Base-by-base conservation (phyloP, 2,888 invertebrate genomes). In the Polydrusus tereticollis region DNA sequence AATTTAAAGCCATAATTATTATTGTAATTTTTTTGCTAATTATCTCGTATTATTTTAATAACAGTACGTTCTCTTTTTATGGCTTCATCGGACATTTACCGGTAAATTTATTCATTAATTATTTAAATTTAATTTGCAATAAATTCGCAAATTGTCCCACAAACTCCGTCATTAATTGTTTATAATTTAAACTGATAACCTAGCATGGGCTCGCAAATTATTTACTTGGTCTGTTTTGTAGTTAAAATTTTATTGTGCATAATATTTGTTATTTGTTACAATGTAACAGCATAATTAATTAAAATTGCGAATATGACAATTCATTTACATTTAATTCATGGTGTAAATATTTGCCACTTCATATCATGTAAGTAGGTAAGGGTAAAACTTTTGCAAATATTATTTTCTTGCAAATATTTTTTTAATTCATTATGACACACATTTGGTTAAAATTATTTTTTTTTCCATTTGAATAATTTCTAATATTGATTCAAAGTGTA, bases 71-170 rank as follows among this genome's bases (percentile, higher is more conserved):
- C 16, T 16, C 16, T 43, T 59, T 65, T 55, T 57, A 57, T 29
- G 45, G 29, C 10, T 45, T 43, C 57, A 41, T 55, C 57, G 20
- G 45, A 38, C 29, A 57, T 66, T 68, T 50, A 55, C 55, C n/a
- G 21, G 10, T 16, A 38, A 68, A 68, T 68, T 68, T 68, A 68
- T 60, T 68, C 50, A 21, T 59, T 59, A 68, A 68, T 68, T 68
- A 68, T 68, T 68, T 68, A 68, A 60, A 68, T 68, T 68, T 68
- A 68, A 68, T 68, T 68, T 60, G 47, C 60, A 68, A 68, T 68
- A 60, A 68, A 68, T 68, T 68, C 50, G 68, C 23, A 68, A 68
- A 59, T 38, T 60, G 60, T 36, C 23, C 47, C 50, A 18, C 68
- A 68, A 68, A 59, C 23, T 29, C 47, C 43, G 41, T 43, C 68